Evolutionary conservation across 2,113 vertebrate species (phyloP).

Genomic region (Cercocebus atys): DNA sequence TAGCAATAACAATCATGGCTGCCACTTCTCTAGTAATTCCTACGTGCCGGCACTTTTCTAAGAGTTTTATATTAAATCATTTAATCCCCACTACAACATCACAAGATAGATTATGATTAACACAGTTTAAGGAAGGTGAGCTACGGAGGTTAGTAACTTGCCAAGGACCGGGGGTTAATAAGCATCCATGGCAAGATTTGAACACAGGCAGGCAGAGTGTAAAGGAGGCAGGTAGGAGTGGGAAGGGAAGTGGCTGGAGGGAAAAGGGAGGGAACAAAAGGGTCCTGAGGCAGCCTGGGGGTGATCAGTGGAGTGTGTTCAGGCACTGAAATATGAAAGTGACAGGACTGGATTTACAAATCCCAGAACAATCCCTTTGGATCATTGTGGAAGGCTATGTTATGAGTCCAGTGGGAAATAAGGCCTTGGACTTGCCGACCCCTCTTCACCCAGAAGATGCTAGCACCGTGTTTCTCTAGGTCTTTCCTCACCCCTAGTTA

Average conservation of each 20-base stretch:
- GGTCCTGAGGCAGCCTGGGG: neutral
- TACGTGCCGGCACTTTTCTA: neutral
- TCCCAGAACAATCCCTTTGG: neutral
- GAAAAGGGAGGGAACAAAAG: no score
- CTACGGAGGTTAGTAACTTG: neutral
- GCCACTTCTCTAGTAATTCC: neutral
- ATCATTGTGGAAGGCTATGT: neutral
- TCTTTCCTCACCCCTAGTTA: neutral
- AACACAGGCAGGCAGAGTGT: neutral
- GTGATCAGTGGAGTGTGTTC: neutral
- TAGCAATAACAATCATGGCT: neutral
- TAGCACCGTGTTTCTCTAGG: neutral
- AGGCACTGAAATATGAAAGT: neutral
- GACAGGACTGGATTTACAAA: neutral
- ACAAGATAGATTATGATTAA: neutral
- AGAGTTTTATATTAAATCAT: neutral
- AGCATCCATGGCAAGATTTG: neutral
- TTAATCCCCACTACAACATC: neutral
- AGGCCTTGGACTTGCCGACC: neutral
- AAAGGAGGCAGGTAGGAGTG: neutral
- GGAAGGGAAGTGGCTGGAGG: accelerated
- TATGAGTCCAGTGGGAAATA: neutral
- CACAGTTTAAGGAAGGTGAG: neutral
- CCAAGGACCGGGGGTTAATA: neutral
- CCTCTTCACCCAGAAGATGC: neutral